A percentile compares a stretch with the other conserved stretches of the same genome.
Evolutionary conservation across 2,888 invertebrate genomes (phyloP).

Genomic region (Leistus spinibarbis): DNA sequence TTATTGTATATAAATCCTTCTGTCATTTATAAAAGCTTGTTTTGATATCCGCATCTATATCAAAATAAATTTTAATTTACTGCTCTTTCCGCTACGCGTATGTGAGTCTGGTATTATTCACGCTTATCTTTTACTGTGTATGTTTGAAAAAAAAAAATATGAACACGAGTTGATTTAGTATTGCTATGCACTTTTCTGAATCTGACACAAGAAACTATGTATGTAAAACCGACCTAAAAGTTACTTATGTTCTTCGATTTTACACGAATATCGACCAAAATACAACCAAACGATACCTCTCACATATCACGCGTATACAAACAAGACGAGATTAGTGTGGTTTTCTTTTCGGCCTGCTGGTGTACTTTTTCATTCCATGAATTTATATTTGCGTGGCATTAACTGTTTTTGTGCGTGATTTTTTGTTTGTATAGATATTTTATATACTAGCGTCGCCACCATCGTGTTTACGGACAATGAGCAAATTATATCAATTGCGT

Average conservation of each 20-base stretch:
- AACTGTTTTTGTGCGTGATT: slow-evolving; percentile 5
- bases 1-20: slow-evolving; percentile 32
- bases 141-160: background rate
- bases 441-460: slow-evolving; percentile 14
- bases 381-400: too few relatives aligned
- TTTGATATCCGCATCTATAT: slow-evolving; percentile 29
- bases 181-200: slow-evolving; percentile 11
- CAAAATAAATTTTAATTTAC: slow-evolving; percentile 30
- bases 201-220: too few relatives aligned
- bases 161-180: slow-evolving; percentile 16
- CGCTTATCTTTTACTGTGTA: background rate
- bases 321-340: too few relatives aligned
- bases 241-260: too few relatives aligned
- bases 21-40: slow-evolving; percentile 33
- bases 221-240: too few relatives aligned
- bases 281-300: too few relatives aligned
- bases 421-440: background rate
- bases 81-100: background rate
- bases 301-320: too few relatives aligned
- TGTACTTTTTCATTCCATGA: too few relatives aligned
- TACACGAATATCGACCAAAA: too few relatives aligned
- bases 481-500: slow-evolving; percentile 25
- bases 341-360: too few relatives aligned
- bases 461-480: slow-evolving; percentile 16
- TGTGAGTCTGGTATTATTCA: background rate